Conservation (phyloP, 2,888 invertebrate genomes). For the Clivina fossor region DNA sequence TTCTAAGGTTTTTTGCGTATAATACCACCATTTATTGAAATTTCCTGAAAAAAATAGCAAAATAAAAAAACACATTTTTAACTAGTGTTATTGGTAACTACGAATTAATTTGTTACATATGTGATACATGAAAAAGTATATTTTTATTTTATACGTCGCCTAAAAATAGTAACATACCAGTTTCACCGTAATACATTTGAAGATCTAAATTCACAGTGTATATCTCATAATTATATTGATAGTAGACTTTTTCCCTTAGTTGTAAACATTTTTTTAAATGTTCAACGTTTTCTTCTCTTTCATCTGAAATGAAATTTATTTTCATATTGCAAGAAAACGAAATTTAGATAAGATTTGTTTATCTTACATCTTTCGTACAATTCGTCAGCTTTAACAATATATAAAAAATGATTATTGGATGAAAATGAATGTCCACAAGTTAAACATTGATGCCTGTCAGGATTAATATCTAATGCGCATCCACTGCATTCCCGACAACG, state of each 20-base stretch:
- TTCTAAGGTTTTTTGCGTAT: conserved; percentile 3
- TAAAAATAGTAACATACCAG: conserved; percentile 48
- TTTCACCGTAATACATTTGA: conserved; percentile 56
- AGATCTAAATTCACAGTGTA: conserved; percentile 51
- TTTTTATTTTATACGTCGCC: no score
- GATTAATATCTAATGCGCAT: conserved; percentile 39
- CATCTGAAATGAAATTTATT: conserved; percentile 38
- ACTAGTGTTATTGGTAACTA: no score
- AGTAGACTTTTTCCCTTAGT: conserved; percentile 54
- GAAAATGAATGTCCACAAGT: conserved; percentile 44
- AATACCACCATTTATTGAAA: conserved; percentile 11
- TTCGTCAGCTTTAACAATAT: conserved; percentile 44
- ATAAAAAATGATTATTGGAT: conserved; percentile 32
- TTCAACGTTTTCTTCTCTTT: conserved; percentile 50
- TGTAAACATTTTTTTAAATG: conserved; percentile 53
- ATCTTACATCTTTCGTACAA: conserved; percentile 46
- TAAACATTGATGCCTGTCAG: conserved; percentile 45
- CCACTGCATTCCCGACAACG: conserved; percentile 53
- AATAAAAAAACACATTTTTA: background rate
- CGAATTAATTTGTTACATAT: no score
- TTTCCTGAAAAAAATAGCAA: conserved; percentile 5
- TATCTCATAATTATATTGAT: conserved; percentile 57
- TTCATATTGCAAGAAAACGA: no score
- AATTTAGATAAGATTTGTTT: conserved; percentile 27
- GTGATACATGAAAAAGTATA: no score